Percentiles rank a stretch among this genome's conserved stretches.
These are phyloP conservation scores for Erpornis zantholeuca DNA, from an alignment of 2,113 vertebrate genomes.

Conservation along the genomic window DNA sequence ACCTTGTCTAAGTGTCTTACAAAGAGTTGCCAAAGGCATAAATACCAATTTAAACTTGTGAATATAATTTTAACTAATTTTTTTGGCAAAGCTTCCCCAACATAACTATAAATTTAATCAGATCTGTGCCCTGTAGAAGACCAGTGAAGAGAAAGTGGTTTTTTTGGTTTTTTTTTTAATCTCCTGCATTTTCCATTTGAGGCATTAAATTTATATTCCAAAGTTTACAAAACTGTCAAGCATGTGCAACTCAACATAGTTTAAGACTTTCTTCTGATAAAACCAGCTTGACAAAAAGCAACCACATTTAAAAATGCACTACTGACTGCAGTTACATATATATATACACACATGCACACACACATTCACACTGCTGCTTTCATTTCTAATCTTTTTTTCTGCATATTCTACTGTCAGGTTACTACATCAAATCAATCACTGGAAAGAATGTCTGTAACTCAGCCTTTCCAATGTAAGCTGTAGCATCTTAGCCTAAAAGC, in stretches of 20 bases:
- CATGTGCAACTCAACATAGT: background rate
- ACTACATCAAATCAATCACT: background rate
- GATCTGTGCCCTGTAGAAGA: background rate
- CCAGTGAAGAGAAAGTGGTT: background rate
- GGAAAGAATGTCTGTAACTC: background rate
- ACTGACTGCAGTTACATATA: background rate
- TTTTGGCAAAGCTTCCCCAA: background rate
- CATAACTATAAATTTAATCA: background rate
- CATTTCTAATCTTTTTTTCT: background rate
- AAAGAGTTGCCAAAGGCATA: background rate
- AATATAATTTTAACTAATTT: background rate
- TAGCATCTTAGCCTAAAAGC: background rate
- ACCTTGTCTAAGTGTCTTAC: background rate
- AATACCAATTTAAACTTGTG: background rate
- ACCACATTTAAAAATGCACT: background rate
- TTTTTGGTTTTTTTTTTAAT: background rate
- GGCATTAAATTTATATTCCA: background rate
- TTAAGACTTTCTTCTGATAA: background rate
- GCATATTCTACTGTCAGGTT: background rate
- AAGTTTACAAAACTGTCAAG: background rate
- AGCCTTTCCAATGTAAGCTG: background rate
- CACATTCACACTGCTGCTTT: background rate
- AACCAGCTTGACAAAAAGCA: background rate
- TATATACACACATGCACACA: background rate
- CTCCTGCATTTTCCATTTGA: background rate